A percentile compares a stretch with the other conserved stretches of the same genome.
Conservation (phyloP, 2,113 vertebrate genomes). For the Tringa solitaria region DNA sequence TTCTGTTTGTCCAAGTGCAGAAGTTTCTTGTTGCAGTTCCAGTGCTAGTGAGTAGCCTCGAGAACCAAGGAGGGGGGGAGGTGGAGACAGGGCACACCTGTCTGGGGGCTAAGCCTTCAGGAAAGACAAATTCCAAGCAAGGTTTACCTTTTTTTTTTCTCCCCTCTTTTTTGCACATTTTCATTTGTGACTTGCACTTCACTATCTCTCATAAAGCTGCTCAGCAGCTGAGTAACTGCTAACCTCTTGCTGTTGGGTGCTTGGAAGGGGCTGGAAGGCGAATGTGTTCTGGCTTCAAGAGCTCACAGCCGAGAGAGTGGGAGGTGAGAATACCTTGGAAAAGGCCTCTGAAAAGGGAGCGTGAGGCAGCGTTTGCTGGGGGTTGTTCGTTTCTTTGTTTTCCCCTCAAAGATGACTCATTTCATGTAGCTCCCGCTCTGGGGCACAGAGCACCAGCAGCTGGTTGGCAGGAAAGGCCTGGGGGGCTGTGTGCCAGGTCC, state of each 20-base stretch:
- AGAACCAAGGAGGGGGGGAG: neutral
- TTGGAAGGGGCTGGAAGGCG: neutral
- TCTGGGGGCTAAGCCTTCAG: neutral
- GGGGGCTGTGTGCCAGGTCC: neutral
- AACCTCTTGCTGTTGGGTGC: neutral
- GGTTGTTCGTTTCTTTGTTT: neutral
- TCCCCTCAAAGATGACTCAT: neutral
- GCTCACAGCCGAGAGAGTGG: neutral
- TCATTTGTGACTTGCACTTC: neutral
- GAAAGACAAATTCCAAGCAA: neutral
- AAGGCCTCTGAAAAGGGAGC: rapidly evolving
- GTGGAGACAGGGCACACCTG: too few relatives aligned
- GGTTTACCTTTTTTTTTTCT: neutral
- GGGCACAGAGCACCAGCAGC: rapidly evolving
- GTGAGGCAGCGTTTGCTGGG: neutral
- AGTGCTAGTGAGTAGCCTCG: neutral
- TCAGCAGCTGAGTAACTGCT: neutral
- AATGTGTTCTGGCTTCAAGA: neutral
- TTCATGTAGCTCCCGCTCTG: neutral
- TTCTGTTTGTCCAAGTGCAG: neutral
- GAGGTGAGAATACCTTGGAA: neutral
- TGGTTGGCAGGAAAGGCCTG: neutral
- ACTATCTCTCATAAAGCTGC: neutral
- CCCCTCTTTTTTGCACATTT: neutral
- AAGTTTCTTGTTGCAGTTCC: neutral